Percentiles rank a stretch among this genome's conserved stretches.
Conservation (phyloP, 2,797 vertebrate genomes). For the Leucoraja ocellata region DNA sequence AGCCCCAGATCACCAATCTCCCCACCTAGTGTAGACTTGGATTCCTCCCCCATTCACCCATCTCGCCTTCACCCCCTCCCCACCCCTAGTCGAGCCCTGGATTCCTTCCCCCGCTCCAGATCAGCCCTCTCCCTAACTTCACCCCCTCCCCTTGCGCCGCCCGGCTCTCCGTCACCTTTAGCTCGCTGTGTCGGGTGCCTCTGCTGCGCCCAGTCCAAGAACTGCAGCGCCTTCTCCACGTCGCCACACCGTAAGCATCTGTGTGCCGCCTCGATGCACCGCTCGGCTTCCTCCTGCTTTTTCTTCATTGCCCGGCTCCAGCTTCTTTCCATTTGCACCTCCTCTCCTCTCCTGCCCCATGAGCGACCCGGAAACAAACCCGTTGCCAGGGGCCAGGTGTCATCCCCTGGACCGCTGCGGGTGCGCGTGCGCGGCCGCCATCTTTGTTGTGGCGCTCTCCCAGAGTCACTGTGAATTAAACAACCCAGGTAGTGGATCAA, state of each 20-base stretch:
- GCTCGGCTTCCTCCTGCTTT: background rate
- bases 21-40: no score
- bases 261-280: background rate
- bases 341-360: background rate
- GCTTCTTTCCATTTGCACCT: background rate
- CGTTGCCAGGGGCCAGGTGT: accelerated
- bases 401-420: background rate
- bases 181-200: background rate
- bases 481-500: background rate
- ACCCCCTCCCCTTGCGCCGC: background rate
- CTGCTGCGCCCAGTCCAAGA: conserved; percentile 3
- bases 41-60: no score
- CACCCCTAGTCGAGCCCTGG: no score
- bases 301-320: background rate
- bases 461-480: background rate
- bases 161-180: background rate
- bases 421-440: background rate
- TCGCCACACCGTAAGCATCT: background rate
- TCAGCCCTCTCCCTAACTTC: no score
- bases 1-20: no score
- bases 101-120: no score
- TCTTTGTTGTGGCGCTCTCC: background rate
- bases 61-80: no score
- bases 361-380: background rate
- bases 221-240: background rate